Base-by-base conservation (phyloP, 2,888 invertebrate genomes). In the Meandrusa payeni region DNA sequence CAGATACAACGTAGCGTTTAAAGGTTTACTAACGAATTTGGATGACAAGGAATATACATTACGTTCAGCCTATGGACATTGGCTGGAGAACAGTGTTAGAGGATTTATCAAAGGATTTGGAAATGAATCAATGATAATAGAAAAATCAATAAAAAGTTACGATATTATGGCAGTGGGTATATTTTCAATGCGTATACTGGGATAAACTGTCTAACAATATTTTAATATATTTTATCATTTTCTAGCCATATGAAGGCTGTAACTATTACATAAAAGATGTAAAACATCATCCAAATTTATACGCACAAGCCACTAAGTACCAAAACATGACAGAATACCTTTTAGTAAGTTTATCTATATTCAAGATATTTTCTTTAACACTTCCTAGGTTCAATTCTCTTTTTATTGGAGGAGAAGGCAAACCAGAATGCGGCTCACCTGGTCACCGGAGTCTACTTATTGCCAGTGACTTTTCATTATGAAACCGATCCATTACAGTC, bases 41-140 rank as follows among this genome's bases (percentile, higher is more conserved):
- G 72, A 76, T 24, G 69, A 81, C 48, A 70, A 70, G 38, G 70
- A 87, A 48, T 83, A 79, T 36, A 64, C 90, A 83, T 91, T 94
- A 64, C 89, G 90, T 29, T 77, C 90, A 43, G 90, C 91, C 0
- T 69, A 78, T 32, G 89, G 85, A 1, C 77, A 89, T 51, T 82
- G 90, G 54, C 89, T 91, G 4, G 74, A 76, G 49, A 87, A 89
- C 12, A 93, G 92, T 61, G 90, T 90, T 39, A 82, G 87, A 50
- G 89, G 90, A 1, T 93, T 93, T 56, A 77, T 90, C 22, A 83
- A 89, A 48, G 92, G 91, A 17, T 55, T 86, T 2, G 60, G 72
- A 28, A 48, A 47, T 37, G 43, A 37, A 40, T 44, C 51, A 20
- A 15, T 57, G 33, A 32, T 46, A 15, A 47, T 59, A 24, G 64